Conservation (phyloP, 2,888 invertebrate genomes). For the Brachyopa scutellaris region DNA sequence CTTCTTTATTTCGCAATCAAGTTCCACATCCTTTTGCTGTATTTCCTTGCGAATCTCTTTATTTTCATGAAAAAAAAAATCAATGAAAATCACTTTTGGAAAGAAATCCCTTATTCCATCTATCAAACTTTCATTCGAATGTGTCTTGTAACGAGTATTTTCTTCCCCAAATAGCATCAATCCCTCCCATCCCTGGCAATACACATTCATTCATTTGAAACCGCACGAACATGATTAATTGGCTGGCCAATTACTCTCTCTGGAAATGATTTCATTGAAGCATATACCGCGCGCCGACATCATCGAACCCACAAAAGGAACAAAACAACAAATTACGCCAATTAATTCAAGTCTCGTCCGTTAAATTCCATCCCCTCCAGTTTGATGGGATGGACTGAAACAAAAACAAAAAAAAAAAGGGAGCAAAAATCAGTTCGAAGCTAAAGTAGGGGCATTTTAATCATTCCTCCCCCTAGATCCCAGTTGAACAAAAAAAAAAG, state of each 20-base stretch:
- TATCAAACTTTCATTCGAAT: background rate
- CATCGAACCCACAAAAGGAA: conserved; percentile 38
- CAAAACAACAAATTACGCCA: conserved; percentile 70
- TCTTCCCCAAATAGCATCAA: background rate
- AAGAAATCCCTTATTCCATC: background rate
- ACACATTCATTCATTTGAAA: conserved; percentile 31
- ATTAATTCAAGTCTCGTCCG: conserved; percentile 70
- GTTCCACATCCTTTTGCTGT: no score
- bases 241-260: conserved; percentile 64
- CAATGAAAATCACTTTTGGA: conserved; percentile 26
- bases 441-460: no score
- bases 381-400: background rate
- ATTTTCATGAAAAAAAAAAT: conserved; percentile 8
- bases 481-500: conserved; percentile 32
- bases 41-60: background rate
- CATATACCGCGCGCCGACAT: conserved; percentile 65
- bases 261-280: conserved; percentile 63
- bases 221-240: conserved; percentile 69
- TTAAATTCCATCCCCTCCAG: conserved; percentile 50
- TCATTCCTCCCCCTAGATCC: conserved; percentile 17
- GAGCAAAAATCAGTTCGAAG: conserved; percentile 37
- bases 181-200: background rate
- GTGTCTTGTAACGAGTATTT: background rate
- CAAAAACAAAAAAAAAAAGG: no score
- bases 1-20: no score